A percentile compares a stretch with the other conserved stretches of the same genome.
Evolutionary conservation across 2,888 invertebrate species (phyloP).

Genomic region (Pseudococcus viburni): DNA sequence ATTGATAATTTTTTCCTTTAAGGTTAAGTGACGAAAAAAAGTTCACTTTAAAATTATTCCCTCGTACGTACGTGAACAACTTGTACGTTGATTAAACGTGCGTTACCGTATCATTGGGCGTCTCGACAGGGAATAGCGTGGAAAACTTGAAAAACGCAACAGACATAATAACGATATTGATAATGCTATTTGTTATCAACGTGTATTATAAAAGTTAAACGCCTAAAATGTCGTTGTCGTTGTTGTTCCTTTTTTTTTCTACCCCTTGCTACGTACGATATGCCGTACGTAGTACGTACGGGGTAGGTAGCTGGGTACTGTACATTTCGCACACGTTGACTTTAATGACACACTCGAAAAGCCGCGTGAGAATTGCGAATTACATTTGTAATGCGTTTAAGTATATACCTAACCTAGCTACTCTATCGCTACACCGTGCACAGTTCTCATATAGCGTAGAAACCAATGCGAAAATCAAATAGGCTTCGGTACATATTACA

Average conservation of each 20-base stretch:
- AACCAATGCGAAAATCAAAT: conserved; percentile 19
- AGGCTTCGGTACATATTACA: neutral
- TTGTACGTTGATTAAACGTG: conserved; percentile 52
- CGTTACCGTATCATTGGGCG: conserved; percentile 28
- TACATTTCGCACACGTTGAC: conserved; percentile 40
- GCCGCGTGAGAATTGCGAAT: conserved; percentile 29
- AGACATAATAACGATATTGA: conserved; percentile 52
- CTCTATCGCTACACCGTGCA: neutral
- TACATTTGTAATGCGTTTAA: conserved; percentile 8
- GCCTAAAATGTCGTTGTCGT: conserved; percentile 29
- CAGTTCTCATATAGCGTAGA: neutral
- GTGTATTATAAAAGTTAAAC: conserved; percentile 45
- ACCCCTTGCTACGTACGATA: neutral
- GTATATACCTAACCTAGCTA: neutral
- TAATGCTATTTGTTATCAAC: conserved; percentile 57
- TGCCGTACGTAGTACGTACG: too few species aligned
- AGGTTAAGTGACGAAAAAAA: conserved; percentile 50
- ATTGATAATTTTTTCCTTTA: conserved; percentile 50
- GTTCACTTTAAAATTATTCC: conserved; percentile 31
- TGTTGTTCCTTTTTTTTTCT: neutral
- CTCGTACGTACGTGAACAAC: conserved; percentile 30
- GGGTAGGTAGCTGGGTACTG: too few species aligned
- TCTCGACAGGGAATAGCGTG: conserved; percentile 22
- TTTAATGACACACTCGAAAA: conserved; percentile 35
- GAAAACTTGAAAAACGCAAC: conserved; percentile 37